These are phyloP conservation scores for Julus scanicus DNA, from an alignment of 2,888 invertebrate species.

Conservation along the genomic window DNA sequence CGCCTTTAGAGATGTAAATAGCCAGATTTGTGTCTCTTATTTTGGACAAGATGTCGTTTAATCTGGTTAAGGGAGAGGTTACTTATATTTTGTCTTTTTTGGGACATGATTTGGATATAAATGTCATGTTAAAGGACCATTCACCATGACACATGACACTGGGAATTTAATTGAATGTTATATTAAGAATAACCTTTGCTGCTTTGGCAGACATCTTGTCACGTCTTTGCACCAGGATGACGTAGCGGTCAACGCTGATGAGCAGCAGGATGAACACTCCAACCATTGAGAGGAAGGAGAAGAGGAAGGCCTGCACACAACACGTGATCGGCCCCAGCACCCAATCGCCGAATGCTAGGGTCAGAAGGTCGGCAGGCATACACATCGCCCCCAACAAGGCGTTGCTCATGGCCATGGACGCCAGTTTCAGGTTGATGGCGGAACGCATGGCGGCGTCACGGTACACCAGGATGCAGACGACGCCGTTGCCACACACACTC, in stretches of 20 bases:
- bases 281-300: slow-evolving; percentile 61
- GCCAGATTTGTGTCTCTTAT: too few relatives aligned
- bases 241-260: slow-evolving; percentile 63
- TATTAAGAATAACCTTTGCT: slow-evolving; percentile 58
- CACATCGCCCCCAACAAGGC: slow-evolving; percentile 61
- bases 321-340: slow-evolving; percentile 60
- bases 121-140: too few relatives aligned
- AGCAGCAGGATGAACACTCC: slow-evolving; percentile 61
- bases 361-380: slow-evolving; percentile 61
- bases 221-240: slow-evolving; percentile 62
- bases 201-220: slow-evolving; percentile 61
- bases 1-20: too few relatives aligned
- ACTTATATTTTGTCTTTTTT: too few relatives aligned
- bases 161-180: too few relatives aligned
- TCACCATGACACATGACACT: too few relatives aligned
- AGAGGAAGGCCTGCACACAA: slow-evolving; percentile 60
- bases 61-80: too few relatives aligned
- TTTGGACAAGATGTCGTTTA: too few relatives aligned
- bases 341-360: slow-evolving; percentile 60
- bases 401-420: slow-evolving; percentile 63
- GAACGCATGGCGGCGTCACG: slow-evolving; percentile 64
- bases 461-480: slow-evolving; percentile 63
- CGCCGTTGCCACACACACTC: slow-evolving; percentile 61
- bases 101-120: too few relatives aligned
- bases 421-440: slow-evolving; percentile 63